Evolutionary conservation across 2,888 invertebrate species (phyloP), one percentile per base, ranked within the genome.

Genomic region (Drosophila borborema): DNA sequence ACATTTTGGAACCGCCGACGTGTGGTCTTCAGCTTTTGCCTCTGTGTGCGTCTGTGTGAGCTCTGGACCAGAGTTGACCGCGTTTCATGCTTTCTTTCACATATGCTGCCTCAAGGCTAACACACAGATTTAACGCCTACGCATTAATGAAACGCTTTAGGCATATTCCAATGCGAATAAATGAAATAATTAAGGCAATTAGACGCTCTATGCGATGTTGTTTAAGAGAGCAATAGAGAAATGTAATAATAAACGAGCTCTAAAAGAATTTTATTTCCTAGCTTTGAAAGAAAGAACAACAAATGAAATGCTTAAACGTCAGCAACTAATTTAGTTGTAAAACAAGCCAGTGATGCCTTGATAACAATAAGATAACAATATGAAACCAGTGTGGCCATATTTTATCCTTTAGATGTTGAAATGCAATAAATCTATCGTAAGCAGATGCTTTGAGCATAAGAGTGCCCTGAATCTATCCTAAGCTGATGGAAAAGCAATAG

Each of bases 61-160:
- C 23, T 65, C 28, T 38, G n/a, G 14, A n/a, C 31, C 1, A 38
- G 18, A 45, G 18, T 18, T 68, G 56, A 67, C 69, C 67, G n/a
- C 48, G 18, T 51, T 54, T 31, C n/a, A 14, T 45, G 45, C 18
- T 4, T 43, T 36, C 38, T 51, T 41, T 51, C 40, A 4, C 36
- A 18, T 23, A 5, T 14, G 16, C 38, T 10, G 12, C 41, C 20
- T 28, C 40, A 14, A 49, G 49, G 48, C 31, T 48, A 9, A 4
- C 8, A 20, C 20, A 28, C 36, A 48, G 28, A 1, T 3, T 23
- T 8, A 48, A 31, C 28, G 10, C 18, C 18, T 10, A 18, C 23
- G 10, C 1, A 48, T 18, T 48, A 12, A 6, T 4, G 12, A 20
- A 16, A 20, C 18, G 16, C 43, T 45, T 45, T 34, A 34, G 45